Base-by-base conservation (phyloP, 2,113 vertebrate species). In the Zosterops japonicus region DNA sequence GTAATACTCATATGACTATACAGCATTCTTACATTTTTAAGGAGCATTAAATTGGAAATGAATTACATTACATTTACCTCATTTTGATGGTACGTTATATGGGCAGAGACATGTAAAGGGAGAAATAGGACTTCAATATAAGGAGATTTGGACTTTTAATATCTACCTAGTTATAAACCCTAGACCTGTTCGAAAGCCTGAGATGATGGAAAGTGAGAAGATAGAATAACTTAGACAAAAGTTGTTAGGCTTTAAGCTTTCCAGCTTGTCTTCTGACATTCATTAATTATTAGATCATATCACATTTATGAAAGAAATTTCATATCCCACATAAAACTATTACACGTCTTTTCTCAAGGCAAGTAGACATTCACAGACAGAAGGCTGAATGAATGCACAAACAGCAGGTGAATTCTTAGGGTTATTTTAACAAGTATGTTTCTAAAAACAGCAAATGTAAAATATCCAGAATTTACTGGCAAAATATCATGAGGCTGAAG, bases 231-330 rank as follows among this genome's bases (percentile, higher is more conserved):
- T 88, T 90, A 92, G 57, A 80, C 31, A 85, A 63, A 93, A 82
- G 23, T 79, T 91, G 64, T 90, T 92, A 87, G 65, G 82, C 6
- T 95, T 96, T 46, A 92, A 84, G 87, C 44, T 95, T 94, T 89
- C 61, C 76, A 87, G 74, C 69, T 89, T 89, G 53, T 91, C 93
- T 94, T 92, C 53, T 91, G 61, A 80, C 70, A 78, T 93, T 93
- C 91, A 91, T 95, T 97, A 95, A 92, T 96, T 95, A 93, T 95
- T 85, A 94, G 91, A 79, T 89, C 77, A 87, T 94, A 93, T 82
- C 87, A 82, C 44, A 91, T 93, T 94, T 87, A 94, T 89, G 61
- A 96, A 57, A 79, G 87, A 91, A 95, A 84, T 94, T 89, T 94
- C 81, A 95, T 87, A 93, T 89, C 52, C 52, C 49, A 19, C 83